Base-by-base conservation (phyloP, 2,888 invertebrate genomes). In the Pocota personata region DNA sequence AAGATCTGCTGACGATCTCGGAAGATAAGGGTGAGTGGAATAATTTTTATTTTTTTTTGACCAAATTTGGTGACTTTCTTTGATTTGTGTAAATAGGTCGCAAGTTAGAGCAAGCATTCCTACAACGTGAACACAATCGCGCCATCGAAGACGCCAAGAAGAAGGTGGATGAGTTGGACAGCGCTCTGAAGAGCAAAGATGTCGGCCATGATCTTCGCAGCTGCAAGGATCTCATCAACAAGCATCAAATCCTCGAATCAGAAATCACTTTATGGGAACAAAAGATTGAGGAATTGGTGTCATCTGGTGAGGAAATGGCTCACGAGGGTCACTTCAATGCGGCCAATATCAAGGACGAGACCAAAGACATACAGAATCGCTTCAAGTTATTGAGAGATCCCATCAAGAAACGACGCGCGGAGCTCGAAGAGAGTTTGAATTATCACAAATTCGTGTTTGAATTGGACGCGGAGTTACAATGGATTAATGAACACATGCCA, bases 261-360 rank as follows among this genome's bases (percentile, higher is more conserved):
- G 99, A 99, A 90, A 94, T 99, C 87, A 93, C 94, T 1, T 94
- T 95, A n/a, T 97, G 97, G 95, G 96, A 97, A 89, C 95, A 95
- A 86, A 96, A 97, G 88, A 96, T 98, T 1, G 94, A 94, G 35
- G 95, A 96, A 75, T 94, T 98, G 12, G 95, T 96, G 0, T 94
- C 94, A 0, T 95, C 96, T 91, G 98, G 98, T 7, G 95, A 97
- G 87, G 97, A 98, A 92, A 96, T 99, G 95, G 97, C 96, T 0
- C 96, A 97, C 32, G 97, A 97, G 80, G 98, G 98, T 0, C 99
- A 99, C 93, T 99, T 98, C 93, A 98, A 99, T 93, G 96, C 97
- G 1, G 95, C 95, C 0, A 96, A 96, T 88, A 98, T 99, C 87
- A 94, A 96, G 89, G 94, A 95, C 83, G 95, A 96, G 88, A 97